Base-by-base conservation (phyloP, 2,113 vertebrate species). In the Amphiprion ocellaris region DNA sequence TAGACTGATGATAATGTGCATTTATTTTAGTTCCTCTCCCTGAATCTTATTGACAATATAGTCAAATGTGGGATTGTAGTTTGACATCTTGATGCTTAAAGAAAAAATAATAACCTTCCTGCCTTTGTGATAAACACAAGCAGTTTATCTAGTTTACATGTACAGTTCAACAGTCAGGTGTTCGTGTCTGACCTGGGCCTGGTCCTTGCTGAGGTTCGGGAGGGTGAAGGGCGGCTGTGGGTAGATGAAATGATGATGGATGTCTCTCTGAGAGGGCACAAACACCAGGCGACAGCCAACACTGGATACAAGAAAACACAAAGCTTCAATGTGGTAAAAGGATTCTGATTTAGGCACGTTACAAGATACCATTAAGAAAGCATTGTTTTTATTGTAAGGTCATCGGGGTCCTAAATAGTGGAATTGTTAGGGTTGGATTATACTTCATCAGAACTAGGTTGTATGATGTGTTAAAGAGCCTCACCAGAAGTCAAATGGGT, bases 161-260 rank as follows among this genome's bases (percentile, higher is more conserved):
- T 10, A 60, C 5, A 37, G 5, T 53, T 17, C 26, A 11, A 33
- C 1, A 67, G 17, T 63, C 12, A 0, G 12, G 41, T 46, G 1
- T 54, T 0, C 15, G 44, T 39, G 19, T 80, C 50, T 82, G 76
- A 98, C 97, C 95, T 93, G 86, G 55, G 60, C 89, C 87, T 97
- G 96, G 15, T 97, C 97, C 61, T 92, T 95, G 50, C 82, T 63
- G 61, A 96, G 87, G 11, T 95, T 94, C 0, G 86, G 81, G 85
- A 68, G 77, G 71, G 14, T 75, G 83, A 98, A 97, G 0, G 97
- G 97, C 0, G 98, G 97, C 85, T 98, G 97, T 0, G 98, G 97
- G 75, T 97, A 99, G 55, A 99, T 92, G 0, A 88, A 94, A 5
- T 95, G 92, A 0, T 97, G 97, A 77, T 97, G 95, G 30, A 96